Evolutionary conservation across 2,797 vertebrate species (phyloP), one percentile per base, ranked within the genome.

Genomic region (Echiichthys vipera): DNA sequence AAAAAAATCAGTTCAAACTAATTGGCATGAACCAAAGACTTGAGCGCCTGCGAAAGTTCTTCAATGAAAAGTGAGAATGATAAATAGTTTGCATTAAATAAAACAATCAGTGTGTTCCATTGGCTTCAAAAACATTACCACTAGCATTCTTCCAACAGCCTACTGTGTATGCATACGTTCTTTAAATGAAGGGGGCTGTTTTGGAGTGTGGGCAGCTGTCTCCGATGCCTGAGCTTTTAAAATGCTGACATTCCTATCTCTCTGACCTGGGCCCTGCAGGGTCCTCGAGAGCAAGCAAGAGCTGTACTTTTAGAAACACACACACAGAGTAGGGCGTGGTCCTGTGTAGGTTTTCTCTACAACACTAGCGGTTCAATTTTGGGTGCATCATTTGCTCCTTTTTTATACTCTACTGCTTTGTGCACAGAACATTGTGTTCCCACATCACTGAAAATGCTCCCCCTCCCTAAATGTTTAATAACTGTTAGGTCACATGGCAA

Each of bases 391-490:
- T 49, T 34, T 37, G 25, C 20, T 36, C 32, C 18, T 27, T n/a
- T n/a, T n/a, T n/a, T 9, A 13, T 27, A 10, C 15, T 32, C 29
- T 27, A 3, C 25, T n/a, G n/a, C n/a, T 12, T 10, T 65, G 27
- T 54, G 13, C 12, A 1, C 8, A 45, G 53, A 58, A 84, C 61
- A 68, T 54, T 47, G 54, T 67, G 77, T 85, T 68, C 78, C 54
- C 34, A 2, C 71, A 67, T 42, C 51, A n/a, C 51, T 13, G 5
- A 70, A 69, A 51, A 10, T 32, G 58, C 14, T 14, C 10, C 51
- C 7, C 45, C n/a, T n/a, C n/a, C 20, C 14, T 75, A 45, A 85
- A 89, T 83, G 17, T 90, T 84, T 77, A 69, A 86, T 86, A 34
- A 9, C 5, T 22, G 14, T 58, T 67, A 27, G 29, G 58, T 65